phyloP scores from a whole-genome alignment of 2,797 vertebrate species.

The Diceros bicornis region DNA sequence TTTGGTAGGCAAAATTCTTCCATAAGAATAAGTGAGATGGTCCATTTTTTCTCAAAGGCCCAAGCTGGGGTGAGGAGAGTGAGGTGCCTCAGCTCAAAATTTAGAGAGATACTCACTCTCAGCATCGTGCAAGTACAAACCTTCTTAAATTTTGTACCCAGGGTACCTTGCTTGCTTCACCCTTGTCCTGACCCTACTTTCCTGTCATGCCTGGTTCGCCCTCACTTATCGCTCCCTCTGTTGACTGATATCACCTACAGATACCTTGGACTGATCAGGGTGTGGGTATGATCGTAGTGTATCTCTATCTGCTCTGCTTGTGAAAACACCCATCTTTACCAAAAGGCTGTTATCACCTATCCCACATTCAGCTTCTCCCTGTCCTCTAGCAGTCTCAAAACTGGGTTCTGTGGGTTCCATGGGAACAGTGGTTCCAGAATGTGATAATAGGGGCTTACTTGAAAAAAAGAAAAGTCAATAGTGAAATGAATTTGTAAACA shows the following conservation, averaged over 20 bases:
- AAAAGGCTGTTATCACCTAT: neutral
- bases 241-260: neutral
- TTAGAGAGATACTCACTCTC: neutral
- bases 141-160: neutral
- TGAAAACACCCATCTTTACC: neutral
- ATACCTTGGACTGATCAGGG: neutral
- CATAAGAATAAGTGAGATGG: neutral
- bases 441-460: neutral
- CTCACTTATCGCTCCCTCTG: neutral
- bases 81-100: neutral
- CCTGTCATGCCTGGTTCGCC: neutral
- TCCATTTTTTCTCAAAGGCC: neutral
- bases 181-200: neutral
- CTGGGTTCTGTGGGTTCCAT: neutral
- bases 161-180: neutral
- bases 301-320: neutral
- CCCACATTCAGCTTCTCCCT: neutral
- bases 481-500: neutral
- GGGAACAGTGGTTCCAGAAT: neutral
- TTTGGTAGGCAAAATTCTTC: neutral
- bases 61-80: neutral
- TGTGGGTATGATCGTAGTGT: neutral
- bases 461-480: neutral
- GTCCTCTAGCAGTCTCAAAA: neutral
- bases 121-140: rapidly evolving